Base-by-base conservation (phyloP, 2,113 vertebrate species). In the Prinia subflava region DNA sequence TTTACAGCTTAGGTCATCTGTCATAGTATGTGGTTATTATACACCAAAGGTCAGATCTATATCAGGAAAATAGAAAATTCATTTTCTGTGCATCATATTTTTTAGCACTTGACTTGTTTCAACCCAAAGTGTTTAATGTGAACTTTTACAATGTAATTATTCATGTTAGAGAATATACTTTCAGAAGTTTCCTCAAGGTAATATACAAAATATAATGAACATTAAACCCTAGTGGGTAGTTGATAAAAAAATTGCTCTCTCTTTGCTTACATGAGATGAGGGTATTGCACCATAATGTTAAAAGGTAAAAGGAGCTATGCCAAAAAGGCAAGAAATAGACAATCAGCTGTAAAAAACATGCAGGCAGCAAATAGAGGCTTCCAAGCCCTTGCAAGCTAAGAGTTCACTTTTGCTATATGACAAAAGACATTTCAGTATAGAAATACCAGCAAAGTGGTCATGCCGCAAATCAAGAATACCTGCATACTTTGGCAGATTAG, bases 31-130 rank as follows among this genome's bases (percentile, higher is more conserved):
- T 80, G 33, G n/a, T 86, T 96, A 77, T 93, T 95, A 91, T 39
- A 90, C 39, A 95, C 15, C 70, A 92, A 95, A 96, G 75, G 89
- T 95, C 95, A 95, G 92, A 86, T 80, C 68, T 74, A 33, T 88
- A 93, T 10, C 59, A 86, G 64, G 39, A 88, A 91, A 94, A 92
- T 13, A 14, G 70, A 76, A 95, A 90, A 75, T 59, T 90, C 88
- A 60, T 84, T 91, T 87, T 83, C 62, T 79, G 90, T 90, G 57
- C 33, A 47, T 80, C 6, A 2, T 60, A 62, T 77, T 86, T 93
- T 86, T 91, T 44, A 62, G 9, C 74, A 70, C 33, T 47, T 92
- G 46, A 69, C 42, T 94, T 90, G 27, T 49, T 87, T 75, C 62
- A 82, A 46, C 62, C 46, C 13, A 19, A 80, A 77, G 11, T 46